Percentiles rank a stretch among this genome's conserved stretches.
phyloP scores from a whole-genome alignment of 2,797 vertebrate species.

The Cyclura pinguis region DNA sequence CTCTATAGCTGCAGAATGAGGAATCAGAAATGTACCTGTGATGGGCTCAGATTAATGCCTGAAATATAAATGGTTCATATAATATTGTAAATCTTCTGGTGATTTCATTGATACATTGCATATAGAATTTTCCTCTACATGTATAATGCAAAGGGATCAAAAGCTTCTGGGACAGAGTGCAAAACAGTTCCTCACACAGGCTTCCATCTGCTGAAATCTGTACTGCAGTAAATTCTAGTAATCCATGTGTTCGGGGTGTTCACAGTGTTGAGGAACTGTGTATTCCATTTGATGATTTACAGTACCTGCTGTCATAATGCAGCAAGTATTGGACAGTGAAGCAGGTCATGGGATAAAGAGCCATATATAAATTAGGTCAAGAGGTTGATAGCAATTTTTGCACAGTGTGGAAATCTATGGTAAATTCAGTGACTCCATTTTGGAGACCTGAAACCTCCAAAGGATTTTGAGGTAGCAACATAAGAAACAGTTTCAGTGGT shows the following conservation, averaged over 20 bases:
- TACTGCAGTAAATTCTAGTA: constrained; percentile 8
- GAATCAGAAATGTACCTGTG: neutral
- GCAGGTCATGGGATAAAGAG: neutral
- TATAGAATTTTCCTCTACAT: constrained; percentile 2
- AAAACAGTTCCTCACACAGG: neutral
- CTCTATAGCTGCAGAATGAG: neutral
- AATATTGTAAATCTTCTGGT: neutral
- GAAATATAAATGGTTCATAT: constrained; percentile 2
- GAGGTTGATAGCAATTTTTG: neutral
- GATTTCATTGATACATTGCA: constrained; percentile 7
- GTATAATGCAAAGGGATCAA: constrained; percentile 4
- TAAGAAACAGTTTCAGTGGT: neutral
- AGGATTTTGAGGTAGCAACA: neutral
- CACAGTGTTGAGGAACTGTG: neutral
- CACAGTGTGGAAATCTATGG: too few relatives aligned
- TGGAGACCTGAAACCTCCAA: too few relatives aligned
- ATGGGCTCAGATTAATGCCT: neutral
- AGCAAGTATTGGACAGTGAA: neutral
- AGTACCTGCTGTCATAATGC: constrained; percentile 22
- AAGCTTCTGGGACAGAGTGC: neutral
- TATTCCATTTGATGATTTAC: neutral
- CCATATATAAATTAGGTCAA: neutral
- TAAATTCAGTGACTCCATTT: too few relatives aligned
- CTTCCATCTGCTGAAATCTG: neutral
- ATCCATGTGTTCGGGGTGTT: neutral